Base-by-base conservation (phyloP, 2,888 invertebrate genomes). In the Morpho helenor region DNA sequence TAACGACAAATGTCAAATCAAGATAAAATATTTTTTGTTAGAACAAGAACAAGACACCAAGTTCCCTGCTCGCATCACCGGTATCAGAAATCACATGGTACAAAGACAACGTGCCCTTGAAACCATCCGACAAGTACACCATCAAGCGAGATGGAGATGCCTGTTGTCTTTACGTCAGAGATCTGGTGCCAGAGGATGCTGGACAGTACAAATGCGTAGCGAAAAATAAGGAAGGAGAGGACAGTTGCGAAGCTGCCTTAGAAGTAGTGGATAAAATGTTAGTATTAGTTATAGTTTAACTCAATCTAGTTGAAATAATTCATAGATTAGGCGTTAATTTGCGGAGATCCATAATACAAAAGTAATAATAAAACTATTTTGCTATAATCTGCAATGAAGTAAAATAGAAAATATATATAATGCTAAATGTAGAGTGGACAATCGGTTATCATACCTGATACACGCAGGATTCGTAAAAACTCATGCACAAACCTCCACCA, bases 1-100 rank as follows among this genome's bases (percentile, higher is more conserved):
- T 31, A 31, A 31, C 31, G 3, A 5, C 31, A 5, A 42, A 43
- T 39, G 8, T 22, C 3, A 39, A n/a, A 49, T 45, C 7, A 39
- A 22, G 41, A 50, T 42, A 8, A 23, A 23, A 23, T 23, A 23
- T 23, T 23, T 23, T 23, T 23, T 23, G 23, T 23, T 4, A 23
- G 23, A 23, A 23, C 23, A 23, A 4, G 2, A 3, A 4, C n/a
- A n/a, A n/a, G 96, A 96, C 80, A 96, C 95, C 2, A 97, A 96
- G 73, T 95, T 97, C 82, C 93, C 95, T 0, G 96, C 95, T 0
- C 93, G 96, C 2, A 94, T 97, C 0, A 93, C 92, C 53, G 97
- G 97, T 7, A 92, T 96, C 98, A 0, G 96, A 96, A 8, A 92
- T 98, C 22, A 89, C 93, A 0, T 99, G 98, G 98, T 96, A 93